Percentiles rank a stretch among this genome's conserved stretches.
Conservation (phyloP, 64 coral and sea anemone genomes). For the Acropora yongei region DNA sequence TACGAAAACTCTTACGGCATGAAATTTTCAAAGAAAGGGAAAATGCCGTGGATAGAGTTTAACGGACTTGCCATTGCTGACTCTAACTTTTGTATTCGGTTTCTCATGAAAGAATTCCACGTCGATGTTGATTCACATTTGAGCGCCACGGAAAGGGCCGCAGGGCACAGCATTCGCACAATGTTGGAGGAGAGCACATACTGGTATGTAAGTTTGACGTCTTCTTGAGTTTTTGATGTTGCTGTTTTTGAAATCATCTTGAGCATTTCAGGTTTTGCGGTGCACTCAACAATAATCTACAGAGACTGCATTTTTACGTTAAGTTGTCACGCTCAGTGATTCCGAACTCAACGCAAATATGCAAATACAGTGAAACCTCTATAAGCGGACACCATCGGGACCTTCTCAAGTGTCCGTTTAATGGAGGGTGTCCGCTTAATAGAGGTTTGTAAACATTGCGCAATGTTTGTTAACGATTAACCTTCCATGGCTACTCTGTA, state of each 20-base stretch:
- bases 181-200: constrained; percentile 76
- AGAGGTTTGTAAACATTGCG: too few species aligned
- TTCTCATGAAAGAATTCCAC: constrained; percentile 48
- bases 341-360: not conserved
- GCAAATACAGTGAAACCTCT: not conserved
- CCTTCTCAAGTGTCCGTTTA: too few species aligned
- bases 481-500: too few species aligned
- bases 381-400: too few species aligned
- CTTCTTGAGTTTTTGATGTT: not conserved
- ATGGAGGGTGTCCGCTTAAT: too few species aligned
- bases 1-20: constrained; percentile 25
- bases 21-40: constrained; percentile 63
- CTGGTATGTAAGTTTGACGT: constrained; percentile 9
- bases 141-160: constrained; percentile 28
- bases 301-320: not conserved
- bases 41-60: constrained; percentile 70
- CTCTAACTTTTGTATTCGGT: constrained; percentile 65
- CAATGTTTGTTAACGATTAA: too few species aligned
- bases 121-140: constrained; percentile 64
- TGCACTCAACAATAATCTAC: too few species aligned
- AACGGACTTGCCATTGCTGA: constrained; percentile 55
- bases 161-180: constrained; percentile 23
- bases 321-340: not conserved
- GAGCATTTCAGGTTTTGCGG: not conserved
- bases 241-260: not conserved